Evolutionary conservation across 2,113 vertebrate species (phyloP).

Genomic region (Electrona antarctica): DNA sequence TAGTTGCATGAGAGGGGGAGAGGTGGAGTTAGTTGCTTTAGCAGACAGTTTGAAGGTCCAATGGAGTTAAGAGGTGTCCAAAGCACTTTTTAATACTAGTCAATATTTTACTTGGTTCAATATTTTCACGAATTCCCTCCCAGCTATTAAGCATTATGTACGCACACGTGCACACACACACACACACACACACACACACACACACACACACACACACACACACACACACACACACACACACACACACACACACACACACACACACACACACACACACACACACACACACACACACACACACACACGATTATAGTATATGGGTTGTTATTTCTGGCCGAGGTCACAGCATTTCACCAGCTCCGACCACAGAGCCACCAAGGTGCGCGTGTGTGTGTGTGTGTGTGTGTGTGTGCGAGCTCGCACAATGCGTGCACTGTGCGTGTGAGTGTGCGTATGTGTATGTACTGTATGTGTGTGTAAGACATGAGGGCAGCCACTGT

Average conservation of each 20-base stretch:
- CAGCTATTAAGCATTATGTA: too few species aligned
- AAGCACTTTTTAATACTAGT: too few species aligned
- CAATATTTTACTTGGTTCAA: too few species aligned
- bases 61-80: too few species aligned
- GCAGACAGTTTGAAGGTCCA: too few species aligned
- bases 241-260: not conserved
- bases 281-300: slow-evolving; percentile 5
- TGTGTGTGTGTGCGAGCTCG: not conserved
- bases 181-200: too few species aligned
- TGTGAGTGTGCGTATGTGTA: not conserved
- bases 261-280: not conserved
- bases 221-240: slow-evolving; percentile 15
- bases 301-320: slow-evolving; percentile 35
- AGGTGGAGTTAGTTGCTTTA: too few species aligned
- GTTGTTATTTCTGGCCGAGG: slow-evolving; percentile 72
- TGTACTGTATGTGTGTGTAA: slow-evolving; percentile 16
- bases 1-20: too few species aligned
- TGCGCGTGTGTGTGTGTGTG: not conserved
- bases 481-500: slow-evolving; percentile 55
- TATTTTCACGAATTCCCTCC: too few species aligned
- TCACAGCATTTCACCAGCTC: slow-evolving; percentile 65
- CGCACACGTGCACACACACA: too few species aligned
- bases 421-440: not conserved
- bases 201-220: slow-evolving; percentile 13
- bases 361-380: slow-evolving; percentile 51